phyloP scores from a whole-genome alignment of 2,797 vertebrate genomes.

The Hydrocynus forskahlii region DNA sequence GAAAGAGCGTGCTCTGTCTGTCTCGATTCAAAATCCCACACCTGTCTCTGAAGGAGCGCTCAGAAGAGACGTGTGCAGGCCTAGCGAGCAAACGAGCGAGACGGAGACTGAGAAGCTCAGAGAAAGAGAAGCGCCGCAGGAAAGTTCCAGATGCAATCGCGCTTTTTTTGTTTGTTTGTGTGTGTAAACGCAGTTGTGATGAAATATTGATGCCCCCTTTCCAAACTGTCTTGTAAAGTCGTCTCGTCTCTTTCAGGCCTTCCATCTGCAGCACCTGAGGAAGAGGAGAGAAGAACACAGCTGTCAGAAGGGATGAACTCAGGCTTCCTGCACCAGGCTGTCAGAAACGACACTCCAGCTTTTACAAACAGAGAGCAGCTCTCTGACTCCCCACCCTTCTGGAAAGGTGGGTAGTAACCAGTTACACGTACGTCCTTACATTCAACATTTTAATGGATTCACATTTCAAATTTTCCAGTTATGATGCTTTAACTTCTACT shows the following conservation, averaged over 20 bases:
- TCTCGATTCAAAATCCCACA: conserved; percentile 51
- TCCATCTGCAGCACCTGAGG: conserved; percentile 67
- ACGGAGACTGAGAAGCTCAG: conserved; percentile 43
- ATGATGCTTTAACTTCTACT: neutral
- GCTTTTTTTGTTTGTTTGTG: conserved; percentile 59
- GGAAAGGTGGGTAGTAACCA: neutral
- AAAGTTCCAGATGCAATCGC: conserved; percentile 57
- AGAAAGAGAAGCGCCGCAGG: conserved; percentile 54
- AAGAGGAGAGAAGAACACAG: conserved; percentile 54
- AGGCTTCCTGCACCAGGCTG: conserved; percentile 52
- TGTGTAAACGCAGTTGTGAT: conserved; percentile 64
- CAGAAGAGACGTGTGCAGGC: conserved; percentile 40
- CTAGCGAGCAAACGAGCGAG: conserved; percentile 26
- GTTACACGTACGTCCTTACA: neutral
- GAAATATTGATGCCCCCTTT: conserved; percentile 63
- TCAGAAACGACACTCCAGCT: conserved; percentile 59
- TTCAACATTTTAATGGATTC: neutral
- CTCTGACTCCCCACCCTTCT: conserved; percentile 50
- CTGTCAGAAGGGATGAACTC: conserved; percentile 63
- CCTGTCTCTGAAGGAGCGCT: conserved; percentile 43
- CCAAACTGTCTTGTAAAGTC: conserved; percentile 66
- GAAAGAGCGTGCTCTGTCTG: conserved; percentile 38
- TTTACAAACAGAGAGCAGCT: conserved; percentile 51
- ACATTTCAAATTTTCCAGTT: neutral
- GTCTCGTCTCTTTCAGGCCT: conserved; percentile 60